These are phyloP conservation scores for Athalia circularis DNA, from an alignment of 2,888 invertebrate genomes.

Conservation along the genomic window DNA sequence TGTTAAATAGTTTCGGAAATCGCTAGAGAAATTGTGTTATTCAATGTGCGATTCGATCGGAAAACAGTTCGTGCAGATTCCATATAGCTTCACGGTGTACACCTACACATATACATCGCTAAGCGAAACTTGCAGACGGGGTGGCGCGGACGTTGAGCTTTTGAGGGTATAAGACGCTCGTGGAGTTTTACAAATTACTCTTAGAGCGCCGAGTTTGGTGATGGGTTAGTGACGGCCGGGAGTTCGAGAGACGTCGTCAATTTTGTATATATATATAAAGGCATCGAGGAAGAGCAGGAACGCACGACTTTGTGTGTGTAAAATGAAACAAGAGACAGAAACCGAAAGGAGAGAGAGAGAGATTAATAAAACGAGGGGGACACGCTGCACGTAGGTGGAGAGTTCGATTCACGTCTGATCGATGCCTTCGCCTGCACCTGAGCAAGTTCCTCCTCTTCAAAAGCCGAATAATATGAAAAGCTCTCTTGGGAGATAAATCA, in stretches of 20 bases:
- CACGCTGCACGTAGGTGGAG: not conserved
- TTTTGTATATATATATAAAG: no score
- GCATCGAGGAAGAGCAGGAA: no score
- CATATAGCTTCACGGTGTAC: no score
- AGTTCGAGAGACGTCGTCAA: no score
- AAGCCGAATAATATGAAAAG: constrained; percentile 30
- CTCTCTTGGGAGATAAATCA: constrained; percentile 41
- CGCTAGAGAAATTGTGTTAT: not conserved
- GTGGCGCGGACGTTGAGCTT: not conserved
- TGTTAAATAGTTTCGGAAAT: not conserved
- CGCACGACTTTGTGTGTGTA: no score
- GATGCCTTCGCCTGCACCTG: constrained; percentile 27
- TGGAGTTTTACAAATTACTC: constrained; percentile 18
- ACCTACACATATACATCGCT: no score
- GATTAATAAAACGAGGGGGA: not conserved
- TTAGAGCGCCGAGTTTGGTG: not conserved
- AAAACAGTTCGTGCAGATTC: no score
- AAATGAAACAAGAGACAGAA: not conserved
- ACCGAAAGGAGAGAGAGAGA: not conserved
- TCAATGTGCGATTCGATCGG: constrained; percentile 10
- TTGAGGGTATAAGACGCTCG: not conserved
- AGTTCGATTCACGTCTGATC: constrained; percentile 31
- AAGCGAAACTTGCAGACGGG: not conserved
- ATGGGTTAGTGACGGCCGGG: no score
- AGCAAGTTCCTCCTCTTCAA: constrained; percentile 16